phyloP scores from a whole-genome alignment of 2,888 invertebrate genomes.

The Campoplex capitator region DNA sequence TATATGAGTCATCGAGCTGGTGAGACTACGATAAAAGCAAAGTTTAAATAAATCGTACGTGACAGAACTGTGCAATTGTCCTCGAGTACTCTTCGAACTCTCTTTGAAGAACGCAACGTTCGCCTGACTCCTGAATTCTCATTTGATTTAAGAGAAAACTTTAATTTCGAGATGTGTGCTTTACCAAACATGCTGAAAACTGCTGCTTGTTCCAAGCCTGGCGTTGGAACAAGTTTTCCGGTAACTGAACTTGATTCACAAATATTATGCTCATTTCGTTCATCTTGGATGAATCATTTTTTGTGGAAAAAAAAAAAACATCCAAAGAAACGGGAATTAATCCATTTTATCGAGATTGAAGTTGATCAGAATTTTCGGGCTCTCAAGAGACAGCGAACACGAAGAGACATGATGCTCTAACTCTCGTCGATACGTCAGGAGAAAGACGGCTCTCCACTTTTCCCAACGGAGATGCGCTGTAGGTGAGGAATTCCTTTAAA shows the following conservation, averaged over 20 bases:
- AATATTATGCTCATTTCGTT: neutral
- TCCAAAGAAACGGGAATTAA: neutral
- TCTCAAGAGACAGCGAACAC: constrained; percentile 33
- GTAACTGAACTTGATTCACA: neutral
- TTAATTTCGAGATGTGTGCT: constrained; percentile 52
- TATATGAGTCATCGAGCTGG: constrained; percentile 66
- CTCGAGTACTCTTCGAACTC: constrained; percentile 64
- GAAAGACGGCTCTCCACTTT: constrained; percentile 43
- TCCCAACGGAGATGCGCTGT: constrained; percentile 59
- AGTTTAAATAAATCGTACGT: constrained; percentile 75
- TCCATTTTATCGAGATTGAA: neutral
- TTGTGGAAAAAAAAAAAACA: neutral
- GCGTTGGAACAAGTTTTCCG: neutral
- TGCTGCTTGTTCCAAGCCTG: neutral
- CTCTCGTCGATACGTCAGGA: constrained; percentile 58
- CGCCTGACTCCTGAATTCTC: constrained; percentile 31
- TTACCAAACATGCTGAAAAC: neutral
- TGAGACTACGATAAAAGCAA: constrained; percentile 75
- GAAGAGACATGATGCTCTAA: neutral
- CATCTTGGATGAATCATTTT: neutral
- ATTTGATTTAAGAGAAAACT: constrained; percentile 68
- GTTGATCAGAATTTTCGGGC: neutral
- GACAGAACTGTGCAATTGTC: constrained; percentile 67
- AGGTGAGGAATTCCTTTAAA: constrained; percentile 74
- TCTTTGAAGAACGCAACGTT: constrained; percentile 47